Evolutionary conservation across 1,140 invertebrate genomes (phyloP).

Genomic region (Acyrthosiphon pisum): DNA sequence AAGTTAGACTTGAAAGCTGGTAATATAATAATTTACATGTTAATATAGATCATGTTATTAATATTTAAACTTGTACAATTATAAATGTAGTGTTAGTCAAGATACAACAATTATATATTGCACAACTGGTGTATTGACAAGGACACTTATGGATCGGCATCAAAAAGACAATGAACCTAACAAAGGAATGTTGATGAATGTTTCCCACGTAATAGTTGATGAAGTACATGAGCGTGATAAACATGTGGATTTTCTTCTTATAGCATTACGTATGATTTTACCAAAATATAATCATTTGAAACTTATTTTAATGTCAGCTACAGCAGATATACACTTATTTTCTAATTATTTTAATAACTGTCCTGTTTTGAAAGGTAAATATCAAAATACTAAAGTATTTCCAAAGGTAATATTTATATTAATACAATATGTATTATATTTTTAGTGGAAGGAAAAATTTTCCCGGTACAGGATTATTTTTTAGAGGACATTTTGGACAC

Average conservation of each 20-base stretch:
- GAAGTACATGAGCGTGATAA: conserved; percentile 93
- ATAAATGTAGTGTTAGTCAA: conserved; percentile 61
- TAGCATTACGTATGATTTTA: conserved; percentile 81
- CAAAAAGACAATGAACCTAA: conserved; percentile 61
- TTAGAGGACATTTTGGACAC: conserved; percentile 81
- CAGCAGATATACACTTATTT: conserved; percentile 82
- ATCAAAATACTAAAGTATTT: background rate
- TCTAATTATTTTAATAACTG: conserved; percentile 82
- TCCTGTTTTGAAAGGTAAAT: conserved; percentile 70
- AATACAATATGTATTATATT: background rate
- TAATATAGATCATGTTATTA: background rate
- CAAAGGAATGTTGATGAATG: conserved; percentile 66
- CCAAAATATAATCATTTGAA: conserved; percentile 76
- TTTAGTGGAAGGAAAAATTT: conserved; percentile 70
- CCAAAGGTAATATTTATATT: background rate
- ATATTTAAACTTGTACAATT: background rate
- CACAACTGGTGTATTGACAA: conserved; percentile 87
- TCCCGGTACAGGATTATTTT: conserved; percentile 79
- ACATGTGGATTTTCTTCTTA: conserved; percentile 90
- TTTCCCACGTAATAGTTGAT: conserved; percentile 90
- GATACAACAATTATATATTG: conserved; percentile 89
- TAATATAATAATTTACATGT: conserved; percentile 51
- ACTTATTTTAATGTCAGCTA: conserved; percentile 94
- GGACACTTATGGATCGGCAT: conserved; percentile 83
- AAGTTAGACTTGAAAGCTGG: conserved; percentile 84